These are phyloP conservation scores for Melanotaenia trifasciata DNA, from an alignment of 2,797 vertebrate genomes.

Conservation along the genomic window DNA sequence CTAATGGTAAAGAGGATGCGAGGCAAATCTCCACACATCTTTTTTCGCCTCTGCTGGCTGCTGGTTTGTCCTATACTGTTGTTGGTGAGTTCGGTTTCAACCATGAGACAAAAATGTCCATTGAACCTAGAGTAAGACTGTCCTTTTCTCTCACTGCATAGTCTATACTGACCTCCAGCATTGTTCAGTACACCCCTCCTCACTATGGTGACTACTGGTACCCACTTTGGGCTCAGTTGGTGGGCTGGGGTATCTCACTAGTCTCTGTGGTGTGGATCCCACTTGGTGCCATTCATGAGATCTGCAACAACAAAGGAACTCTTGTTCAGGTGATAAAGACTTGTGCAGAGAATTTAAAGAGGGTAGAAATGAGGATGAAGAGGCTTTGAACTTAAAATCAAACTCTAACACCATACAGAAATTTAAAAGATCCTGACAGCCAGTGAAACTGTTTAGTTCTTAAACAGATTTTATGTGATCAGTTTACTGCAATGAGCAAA, in stretches of 20 bases:
- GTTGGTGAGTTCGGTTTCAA: constrained; percentile 71
- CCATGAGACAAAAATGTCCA: neutral
- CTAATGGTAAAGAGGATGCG: constrained; percentile 79
- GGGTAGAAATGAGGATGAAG: too few species aligned
- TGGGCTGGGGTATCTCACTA: constrained; percentile 81
- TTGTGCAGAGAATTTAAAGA: neutral
- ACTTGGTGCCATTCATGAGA: constrained; percentile 80
- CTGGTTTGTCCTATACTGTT: constrained; percentile 77
- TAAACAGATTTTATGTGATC: too few species aligned
- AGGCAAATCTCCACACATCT: constrained; percentile 74
- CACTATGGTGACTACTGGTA: constrained; percentile 79
- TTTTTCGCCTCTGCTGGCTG: constrained; percentile 81
- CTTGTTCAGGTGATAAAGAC: constrained; percentile 69
- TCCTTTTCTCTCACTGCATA: constrained; percentile 30
- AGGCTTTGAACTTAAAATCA: too few species aligned
- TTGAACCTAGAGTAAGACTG: neutral
- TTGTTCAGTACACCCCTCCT: constrained; percentile 78
- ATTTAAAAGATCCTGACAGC: too few species aligned
- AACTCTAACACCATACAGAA: too few species aligned
- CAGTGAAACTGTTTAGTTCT: too few species aligned
- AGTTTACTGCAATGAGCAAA: too few species aligned
- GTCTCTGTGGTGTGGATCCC: constrained; percentile 84
- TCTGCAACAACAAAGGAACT: constrained; percentile 76
- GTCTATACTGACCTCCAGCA: constrained; percentile 79
- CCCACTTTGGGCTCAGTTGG: constrained; percentile 79